These are phyloP conservation scores for Stratiomys singularior DNA, from an alignment of 2,888 invertebrate genomes.

Conservation along the genomic window DNA sequence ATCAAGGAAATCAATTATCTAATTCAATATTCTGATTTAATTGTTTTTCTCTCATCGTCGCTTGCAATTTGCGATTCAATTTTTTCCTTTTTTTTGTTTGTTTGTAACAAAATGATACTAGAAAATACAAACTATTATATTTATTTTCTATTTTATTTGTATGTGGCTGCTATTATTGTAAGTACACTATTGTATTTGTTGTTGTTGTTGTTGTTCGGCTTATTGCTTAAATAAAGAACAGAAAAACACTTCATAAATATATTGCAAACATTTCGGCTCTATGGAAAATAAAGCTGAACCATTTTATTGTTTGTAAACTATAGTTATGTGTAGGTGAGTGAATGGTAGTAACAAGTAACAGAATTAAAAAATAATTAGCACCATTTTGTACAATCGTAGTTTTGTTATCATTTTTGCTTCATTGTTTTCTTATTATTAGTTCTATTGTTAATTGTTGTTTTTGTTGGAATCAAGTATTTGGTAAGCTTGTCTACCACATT, in stretches of 20 bases:
- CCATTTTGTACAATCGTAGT: conserved; percentile 44
- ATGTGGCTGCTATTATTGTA: conserved; percentile 11
- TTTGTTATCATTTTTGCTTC: conserved; percentile 16
- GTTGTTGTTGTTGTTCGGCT: conserved; percentile 9
- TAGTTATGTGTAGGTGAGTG: background rate
- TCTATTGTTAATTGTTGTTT: background rate
- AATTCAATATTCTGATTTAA: background rate
- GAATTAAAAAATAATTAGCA: conserved; percentile 43
- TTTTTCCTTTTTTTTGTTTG: background rate
- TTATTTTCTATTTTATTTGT: conserved; percentile 33
- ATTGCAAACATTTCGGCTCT: conserved; percentile 31
- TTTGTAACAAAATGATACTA: conserved; percentile 43
- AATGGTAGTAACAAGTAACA: conserved; percentile 37
- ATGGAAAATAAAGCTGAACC: conserved; percentile 32
- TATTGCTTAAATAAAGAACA: conserved; percentile 25
- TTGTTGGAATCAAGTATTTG: background rate
- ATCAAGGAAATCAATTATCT: too few relatives aligned
- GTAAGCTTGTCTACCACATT: background rate
- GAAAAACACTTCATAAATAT: conserved; percentile 30
- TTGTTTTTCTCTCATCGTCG: background rate
- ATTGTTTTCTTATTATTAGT: background rate
- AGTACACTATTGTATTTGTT: conserved; percentile 1
- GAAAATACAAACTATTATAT: conserved; percentile 40
- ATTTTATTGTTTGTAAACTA: conserved; percentile 24
- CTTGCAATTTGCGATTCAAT: background rate